Evolutionary conservation across 2,113 vertebrate species (phyloP).

Genomic region (Catharus bicknelli): DNA sequence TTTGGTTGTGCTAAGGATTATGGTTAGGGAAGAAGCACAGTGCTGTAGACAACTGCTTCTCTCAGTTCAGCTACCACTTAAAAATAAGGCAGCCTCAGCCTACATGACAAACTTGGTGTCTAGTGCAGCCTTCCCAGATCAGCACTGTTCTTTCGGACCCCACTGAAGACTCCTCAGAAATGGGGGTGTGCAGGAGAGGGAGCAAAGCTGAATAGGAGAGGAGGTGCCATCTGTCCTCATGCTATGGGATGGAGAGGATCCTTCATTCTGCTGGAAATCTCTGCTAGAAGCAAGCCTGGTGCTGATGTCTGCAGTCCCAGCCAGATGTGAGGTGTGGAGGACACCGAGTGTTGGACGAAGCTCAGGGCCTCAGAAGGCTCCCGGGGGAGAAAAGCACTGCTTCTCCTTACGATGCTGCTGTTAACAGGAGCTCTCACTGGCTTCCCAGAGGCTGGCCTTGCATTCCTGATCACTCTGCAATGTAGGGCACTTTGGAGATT

Average conservation of each 20-base stretch:
- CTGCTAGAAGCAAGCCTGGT: neutral
- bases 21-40: neutral
- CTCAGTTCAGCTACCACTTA: neutral
- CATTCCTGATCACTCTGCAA: rapidly evolving
- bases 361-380: neutral
- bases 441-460: neutral
- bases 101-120: neutral
- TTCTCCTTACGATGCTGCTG: neutral
- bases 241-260: neutral
- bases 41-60: neutral
- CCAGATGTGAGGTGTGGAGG: rapidly evolving
- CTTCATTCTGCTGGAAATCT: neutral
- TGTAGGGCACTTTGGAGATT: neutral
- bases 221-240: neutral
- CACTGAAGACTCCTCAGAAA: neutral
- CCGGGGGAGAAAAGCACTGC: neutral
- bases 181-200: neutral
- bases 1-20: neutral
- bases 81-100: neutral
- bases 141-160: neutral
- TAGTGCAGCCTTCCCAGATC: neutral
- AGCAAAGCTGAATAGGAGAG: neutral
- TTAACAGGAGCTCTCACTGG: neutral
- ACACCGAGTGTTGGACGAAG: neutral
- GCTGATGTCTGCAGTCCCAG: neutral